These are phyloP conservation scores for Drosophila varians DNA, from an alignment of 1,140 invertebrate species.

Conservation along the genomic window DNA sequence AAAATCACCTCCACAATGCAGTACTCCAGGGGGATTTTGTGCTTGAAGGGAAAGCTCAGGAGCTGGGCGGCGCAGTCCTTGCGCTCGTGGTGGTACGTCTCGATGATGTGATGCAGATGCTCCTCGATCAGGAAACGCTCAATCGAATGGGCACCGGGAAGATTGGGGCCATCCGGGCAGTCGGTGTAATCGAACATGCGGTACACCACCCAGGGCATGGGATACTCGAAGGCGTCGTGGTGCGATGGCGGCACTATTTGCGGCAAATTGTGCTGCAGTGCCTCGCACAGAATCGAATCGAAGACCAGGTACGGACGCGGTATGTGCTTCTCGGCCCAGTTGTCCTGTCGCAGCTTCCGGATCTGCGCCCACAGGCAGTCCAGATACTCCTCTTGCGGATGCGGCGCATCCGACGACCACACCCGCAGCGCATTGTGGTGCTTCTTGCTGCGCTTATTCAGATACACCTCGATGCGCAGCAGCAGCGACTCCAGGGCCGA, in stretches of 20 bases:
- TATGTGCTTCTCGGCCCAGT: slow-evolving; percentile 99
- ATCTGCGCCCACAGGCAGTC: slow-evolving; percentile 99
- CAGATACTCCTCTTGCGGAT: slow-evolving; percentile 99
- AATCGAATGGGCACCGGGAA: slow-evolving; percentile 98
- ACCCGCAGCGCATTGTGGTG: slow-evolving; percentile 96
- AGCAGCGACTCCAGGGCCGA: slow-evolving; percentile 95
- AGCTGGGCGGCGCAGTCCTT: slow-evolving; percentile 97
- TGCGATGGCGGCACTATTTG: slow-evolving; percentile 94
- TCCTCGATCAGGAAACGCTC: slow-evolving; percentile 99
- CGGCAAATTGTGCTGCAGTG: slow-evolving; percentile 97
- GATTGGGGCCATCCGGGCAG: slow-evolving; percentile 95
- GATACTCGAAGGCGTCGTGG: slow-evolving; percentile 94
- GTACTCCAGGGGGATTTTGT: slow-evolving; percentile 98
- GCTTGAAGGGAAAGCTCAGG: slow-evolving; percentile 96
- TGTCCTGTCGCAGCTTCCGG: slow-evolving; percentile 94
- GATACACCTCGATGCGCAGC: slow-evolving; percentile 96
- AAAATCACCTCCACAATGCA: slow-evolving; percentile 99
- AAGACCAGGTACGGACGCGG: slow-evolving; percentile 97
- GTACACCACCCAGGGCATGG: slow-evolving; percentile 95
- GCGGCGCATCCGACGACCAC: slow-evolving; percentile 95
- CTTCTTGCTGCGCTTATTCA: slow-evolving; percentile 96
- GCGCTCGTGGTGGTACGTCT: slow-evolving; percentile 93
- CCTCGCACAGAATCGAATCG: slow-evolving; percentile 97
- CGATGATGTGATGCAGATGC: slow-evolving; percentile 96
- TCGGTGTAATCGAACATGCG: slow-evolving; percentile 99